These are phyloP conservation scores for Montifringilla adamsi DNA, from an alignment of 2,113 vertebrate species.

Conservation along the genomic window DNA sequence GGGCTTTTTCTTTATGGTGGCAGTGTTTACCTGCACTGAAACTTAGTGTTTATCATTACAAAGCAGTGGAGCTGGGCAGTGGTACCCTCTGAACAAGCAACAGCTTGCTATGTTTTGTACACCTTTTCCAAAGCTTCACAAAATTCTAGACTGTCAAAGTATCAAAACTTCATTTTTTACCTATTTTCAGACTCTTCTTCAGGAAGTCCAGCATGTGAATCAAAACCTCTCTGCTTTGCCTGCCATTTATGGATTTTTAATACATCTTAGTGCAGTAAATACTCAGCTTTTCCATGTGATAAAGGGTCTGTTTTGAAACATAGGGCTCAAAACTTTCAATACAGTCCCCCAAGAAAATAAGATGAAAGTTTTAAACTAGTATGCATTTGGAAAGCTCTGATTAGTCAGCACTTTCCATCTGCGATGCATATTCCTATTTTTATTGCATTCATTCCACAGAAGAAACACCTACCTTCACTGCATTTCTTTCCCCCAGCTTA, in stretches of 20 bases:
- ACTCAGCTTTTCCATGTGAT: background rate
- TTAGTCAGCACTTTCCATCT: background rate
- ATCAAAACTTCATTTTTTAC: background rate
- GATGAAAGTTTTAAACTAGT: background rate
- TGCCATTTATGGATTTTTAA: background rate
- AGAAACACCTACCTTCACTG: background rate
- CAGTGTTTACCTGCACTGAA: background rate
- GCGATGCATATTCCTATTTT: background rate
- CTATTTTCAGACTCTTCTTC: background rate
- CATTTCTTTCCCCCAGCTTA: background rate
- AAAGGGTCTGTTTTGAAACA: background rate
- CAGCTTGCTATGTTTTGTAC: background rate
- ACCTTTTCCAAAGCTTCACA: background rate
- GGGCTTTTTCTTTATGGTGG: background rate
- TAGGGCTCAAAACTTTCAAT: background rate
- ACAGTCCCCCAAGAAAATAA: background rate
- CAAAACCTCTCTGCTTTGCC: background rate
- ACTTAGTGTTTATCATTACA: background rate
- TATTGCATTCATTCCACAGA: background rate
- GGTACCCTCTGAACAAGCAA: background rate
- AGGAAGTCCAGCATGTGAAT: background rate
- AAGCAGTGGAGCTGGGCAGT: background rate
- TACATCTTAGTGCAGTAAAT: background rate
- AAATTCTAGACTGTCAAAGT: background rate
- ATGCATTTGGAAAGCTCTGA: background rate